Evolutionary conservation across 2,797 vertebrate species (phyloP).

Genomic region (Sebastes variabilis): DNA sequence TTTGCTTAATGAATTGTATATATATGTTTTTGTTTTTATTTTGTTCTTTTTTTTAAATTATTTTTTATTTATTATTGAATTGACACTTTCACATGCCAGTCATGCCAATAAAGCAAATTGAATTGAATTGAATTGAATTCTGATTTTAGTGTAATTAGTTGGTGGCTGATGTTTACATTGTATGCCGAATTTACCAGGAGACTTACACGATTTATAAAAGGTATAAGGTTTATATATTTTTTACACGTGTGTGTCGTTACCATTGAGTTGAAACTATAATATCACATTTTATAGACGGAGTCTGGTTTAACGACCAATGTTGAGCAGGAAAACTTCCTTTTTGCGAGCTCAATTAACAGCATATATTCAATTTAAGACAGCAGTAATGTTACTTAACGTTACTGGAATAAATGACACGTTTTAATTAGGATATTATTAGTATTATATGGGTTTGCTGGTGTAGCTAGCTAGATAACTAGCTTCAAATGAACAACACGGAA

Average conservation of each 20-base stretch:
- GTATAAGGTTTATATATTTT: accelerated
- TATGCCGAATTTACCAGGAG: not conserved
- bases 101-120: too few species aligned
- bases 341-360: accelerated
- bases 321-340: accelerated
- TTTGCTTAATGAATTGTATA: too few species aligned
- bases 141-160: not conserved
- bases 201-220: not conserved
- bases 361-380: accelerated
- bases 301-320: not conserved
- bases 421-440: accelerated
- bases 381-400: accelerated
- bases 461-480: not conserved
- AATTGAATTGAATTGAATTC: too few species aligned
- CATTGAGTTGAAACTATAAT: accelerated
- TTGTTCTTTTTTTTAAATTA: too few species aligned
- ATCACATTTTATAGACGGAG: not conserved
- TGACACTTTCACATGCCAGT: too few species aligned
- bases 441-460: accelerated
- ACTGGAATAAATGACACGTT: accelerated
- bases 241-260: not conserved
- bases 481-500: not conserved
- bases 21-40: too few species aligned
- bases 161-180: not conserved
- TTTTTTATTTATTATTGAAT: too few species aligned